Evolutionary conservation across 1,140 invertebrate species (phyloP), one percentile per base, ranked within the genome.

Genomic region (Babylonia areolata): DNA sequence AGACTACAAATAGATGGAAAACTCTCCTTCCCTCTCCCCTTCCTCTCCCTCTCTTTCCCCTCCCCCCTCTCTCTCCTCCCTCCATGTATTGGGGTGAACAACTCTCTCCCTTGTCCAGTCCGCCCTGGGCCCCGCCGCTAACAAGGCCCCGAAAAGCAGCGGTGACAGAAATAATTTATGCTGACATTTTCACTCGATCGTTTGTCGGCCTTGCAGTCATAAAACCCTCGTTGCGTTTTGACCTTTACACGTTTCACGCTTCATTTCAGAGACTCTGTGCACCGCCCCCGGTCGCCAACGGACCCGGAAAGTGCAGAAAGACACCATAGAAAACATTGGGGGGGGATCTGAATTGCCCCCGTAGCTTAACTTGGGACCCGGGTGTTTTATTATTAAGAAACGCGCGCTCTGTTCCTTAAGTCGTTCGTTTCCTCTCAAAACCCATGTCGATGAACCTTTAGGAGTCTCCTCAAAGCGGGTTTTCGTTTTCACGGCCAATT

Each of bases 171-270:
- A 64, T 64, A 64, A 64, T 64, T 64, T 64, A 64, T n/a, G 58
- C 28, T 64, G 58, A 64, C 58, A 64, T 64, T 64, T n/a, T 64
- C 58, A 64, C 58, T 64, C 23, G 58, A 64, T 64, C 58, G 58
- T 64, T 64, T 64, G 58, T 64, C 58, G 15, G 58, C 58, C 58
- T 20, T 23, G 58, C 28, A 23, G 58, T 64, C 58, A 64, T 64
- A 64, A 64, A 64, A 64, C 15, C 28, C 58, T 64, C 58, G 58
- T 64, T 64, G 58, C 58, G 58, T 64, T 64, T 12, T 64, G 28
- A 23, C 58, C 58, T 64, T 64, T 64, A 11, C 58, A 64, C 15
- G 5, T 64, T 64, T 64, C 58, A 64, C 28, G 58, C 58, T 64
- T 64, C 58, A 64, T 64, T 64, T 64, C 20, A 64, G 15, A 15